Evolutionary conservation across 1,140 invertebrate genomes (phyloP), one percentile per base, ranked within the genome.

Genomic region (Procambarus clarkii): DNA sequence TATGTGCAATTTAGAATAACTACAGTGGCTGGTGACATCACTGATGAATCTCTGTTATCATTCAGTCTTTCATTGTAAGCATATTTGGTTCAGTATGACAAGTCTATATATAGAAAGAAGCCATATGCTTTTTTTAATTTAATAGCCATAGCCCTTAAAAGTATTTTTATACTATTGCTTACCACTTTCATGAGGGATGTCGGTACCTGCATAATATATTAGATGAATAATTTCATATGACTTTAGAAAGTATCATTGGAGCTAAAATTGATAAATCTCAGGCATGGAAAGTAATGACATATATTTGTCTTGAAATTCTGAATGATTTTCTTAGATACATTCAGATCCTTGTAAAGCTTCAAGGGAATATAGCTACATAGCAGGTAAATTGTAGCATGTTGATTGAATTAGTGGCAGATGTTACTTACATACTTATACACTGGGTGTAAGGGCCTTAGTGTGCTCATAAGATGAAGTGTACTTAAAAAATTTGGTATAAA

Each of bases 391-490:
- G 34, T 34, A 34, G 1, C 69, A 74, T 74, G n/a, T 74, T 74
- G 24, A 24, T 21, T 74, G 69, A 69, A 4, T 11, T 74, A 74
- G 24, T 74, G 69, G 69, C 24, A 74, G 69, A 74, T 74, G n/a
- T 74, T 74, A 74, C 69, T 64, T 64, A 64, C 21, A 64, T 21
- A 58, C 7, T 58, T 9, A 64, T 15, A 74, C n/a, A 74, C n/a
- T 74, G 24, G 69, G 24, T 76, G 44, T 34, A 54, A 58, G 48
- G 85, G 76, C 85, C 74, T 87, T 87, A 87, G 85, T 77, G 58
- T 77, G 85, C 85, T 74, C n/a, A 21, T 58, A 58, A 71, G 71
- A 79, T 87, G 85, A 87, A 87, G 85, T 87, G 85, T 87, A 87
- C 85, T 87, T 87, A 87, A 46, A 76, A 60, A 45, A 44, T 50